Base-by-base conservation (phyloP, 2,888 invertebrate genomes). In the Aspidiotus rigidus region DNA sequence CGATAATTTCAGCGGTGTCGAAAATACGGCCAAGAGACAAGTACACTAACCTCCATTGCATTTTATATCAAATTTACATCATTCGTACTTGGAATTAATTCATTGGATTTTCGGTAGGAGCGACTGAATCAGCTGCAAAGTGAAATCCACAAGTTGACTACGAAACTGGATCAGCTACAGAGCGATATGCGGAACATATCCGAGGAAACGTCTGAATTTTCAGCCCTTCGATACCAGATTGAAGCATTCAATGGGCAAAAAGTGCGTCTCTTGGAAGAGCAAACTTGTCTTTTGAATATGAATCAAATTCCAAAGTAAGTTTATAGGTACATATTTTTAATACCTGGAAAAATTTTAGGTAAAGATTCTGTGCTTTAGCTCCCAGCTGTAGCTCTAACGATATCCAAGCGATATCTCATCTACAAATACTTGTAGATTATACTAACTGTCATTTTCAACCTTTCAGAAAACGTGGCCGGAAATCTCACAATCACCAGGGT, bases 111-210 rank as follows among this genome's bases (percentile, higher is more conserved):
- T 63, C 11, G 15, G 15, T 17, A 80, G 81, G 80, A 81, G 72
- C 76, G 81, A 71, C 75, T 81, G 72, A 77, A 79, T 67, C 77
- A 77, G 69, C 78, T 81, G 64, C 77, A 77, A 17, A 78, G 80
- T 59, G 81, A 81, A 73, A 72, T 81, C 71, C 77, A 78, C 28
- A 73, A 75, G 17, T 75, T 80, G 62, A 76, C 75, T 41, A 76
- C 77, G 61, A 75, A 78, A 69, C 78, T 79, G 62, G 80, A 80
- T 64, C 78, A 79, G 66, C 73, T 80, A 63, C 76, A 78, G 70
- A 74, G 74, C n/a, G 77, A 77, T 69, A 74, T 79, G 44, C 76
- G 77, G 56, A 75, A 77, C 70, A 78, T 78, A 59, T 72, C 74
- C 17, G 76, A 77, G 59, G 78, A 79, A 63, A 75, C 74, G 56